Conservation (phyloP, 2,113 vertebrate genomes). For the Oncorhynchus masou region DNA sequence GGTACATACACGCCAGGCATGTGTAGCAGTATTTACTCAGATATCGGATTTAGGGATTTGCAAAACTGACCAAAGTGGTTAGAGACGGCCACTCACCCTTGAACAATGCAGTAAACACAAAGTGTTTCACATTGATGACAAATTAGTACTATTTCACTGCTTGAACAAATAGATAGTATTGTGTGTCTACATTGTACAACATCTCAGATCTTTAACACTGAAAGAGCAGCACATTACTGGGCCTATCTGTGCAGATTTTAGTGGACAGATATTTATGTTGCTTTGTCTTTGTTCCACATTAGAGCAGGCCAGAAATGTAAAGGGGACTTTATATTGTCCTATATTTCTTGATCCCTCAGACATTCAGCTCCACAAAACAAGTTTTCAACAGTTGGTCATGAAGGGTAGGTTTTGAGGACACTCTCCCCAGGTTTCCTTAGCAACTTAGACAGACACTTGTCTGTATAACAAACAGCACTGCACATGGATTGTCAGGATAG, state of each 20-base stretch:
- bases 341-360: conserved; percentile 12
- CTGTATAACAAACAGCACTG: too few relatives aligned
- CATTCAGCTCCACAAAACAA: conserved; percentile 25
- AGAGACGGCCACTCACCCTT: not conserved
- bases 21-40: conserved; percentile 8
- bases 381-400: conserved; percentile 9
- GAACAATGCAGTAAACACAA: not conserved
- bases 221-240: not conserved
- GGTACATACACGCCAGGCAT: conserved; percentile 26
- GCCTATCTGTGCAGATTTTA: conserved; percentile 18
- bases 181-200: not conserved
- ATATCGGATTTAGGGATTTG: conserved; percentile 32
- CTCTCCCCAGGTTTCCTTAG: not conserved
- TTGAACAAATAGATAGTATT: conserved; percentile 1
- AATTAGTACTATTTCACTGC: not conserved
- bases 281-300: conserved; percentile 56
- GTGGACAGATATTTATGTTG: conserved; percentile 18
- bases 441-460: not conserved
- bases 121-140: not conserved
- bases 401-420: not conserved
- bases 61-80: not conserved
- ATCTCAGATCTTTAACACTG: conserved; percentile 21
- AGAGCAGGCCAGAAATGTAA: conserved; percentile 37
- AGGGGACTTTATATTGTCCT: too few relatives aligned
- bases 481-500: too few relatives aligned